Percentiles rank a stretch among this genome's conserved stretches.
Conservation (phyloP, 2,888 invertebrate genomes). For the Cantharis rustica region DNA sequence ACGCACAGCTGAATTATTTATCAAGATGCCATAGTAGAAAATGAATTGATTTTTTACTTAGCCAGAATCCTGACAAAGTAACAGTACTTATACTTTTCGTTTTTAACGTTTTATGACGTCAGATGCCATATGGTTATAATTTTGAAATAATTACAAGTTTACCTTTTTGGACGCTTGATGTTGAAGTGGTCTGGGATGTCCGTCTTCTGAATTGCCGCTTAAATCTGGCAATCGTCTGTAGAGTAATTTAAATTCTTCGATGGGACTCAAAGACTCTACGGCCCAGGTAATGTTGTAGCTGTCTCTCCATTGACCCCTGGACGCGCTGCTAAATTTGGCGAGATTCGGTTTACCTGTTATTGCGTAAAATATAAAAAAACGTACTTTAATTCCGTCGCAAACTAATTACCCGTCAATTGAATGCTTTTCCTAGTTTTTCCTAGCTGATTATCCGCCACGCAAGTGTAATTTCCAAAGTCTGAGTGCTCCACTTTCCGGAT, state of each 20-base stretch:
- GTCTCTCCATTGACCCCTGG: conserved; percentile 63
- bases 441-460: conserved; percentile 70
- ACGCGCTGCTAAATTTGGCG: conserved; percentile 67
- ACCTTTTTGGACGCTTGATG: conserved; percentile 56
- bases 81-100: too few species aligned
- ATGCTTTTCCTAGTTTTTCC: conserved; percentile 69
- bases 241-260: conserved; percentile 69
- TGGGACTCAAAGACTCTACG: conserved; percentile 68
- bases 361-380: not conserved
- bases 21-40: too few species aligned
- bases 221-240: conserved; percentile 65
- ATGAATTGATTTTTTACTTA: too few species aligned
- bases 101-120: too few species aligned
- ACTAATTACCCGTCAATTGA: conserved; percentile 62
- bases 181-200: conserved; percentile 56
- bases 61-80: too few species aligned
- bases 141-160: too few species aligned
- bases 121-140: too few species aligned
- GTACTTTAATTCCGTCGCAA: not conserved
- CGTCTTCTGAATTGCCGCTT: conserved; percentile 47
- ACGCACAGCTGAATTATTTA: too few species aligned
- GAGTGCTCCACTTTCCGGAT: conserved; percentile 69
- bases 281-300: conserved; percentile 73
- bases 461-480: conserved; percentile 74
- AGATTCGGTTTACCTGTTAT: conserved; percentile 67